phyloP scores from a whole-genome alignment of 1,140 invertebrate genomes.

The Paralvinella palmiformis region DNA sequence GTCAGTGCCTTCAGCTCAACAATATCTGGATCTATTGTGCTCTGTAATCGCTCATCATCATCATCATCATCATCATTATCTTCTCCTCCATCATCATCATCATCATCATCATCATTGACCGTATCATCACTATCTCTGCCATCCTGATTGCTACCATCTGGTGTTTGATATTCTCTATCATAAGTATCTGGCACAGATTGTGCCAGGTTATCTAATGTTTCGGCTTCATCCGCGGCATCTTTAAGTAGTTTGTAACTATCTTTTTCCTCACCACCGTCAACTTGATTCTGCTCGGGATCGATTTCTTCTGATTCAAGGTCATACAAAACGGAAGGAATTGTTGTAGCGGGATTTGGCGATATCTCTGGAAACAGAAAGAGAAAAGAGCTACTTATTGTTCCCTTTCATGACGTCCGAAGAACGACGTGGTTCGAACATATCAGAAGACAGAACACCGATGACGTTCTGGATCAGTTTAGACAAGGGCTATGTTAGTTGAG shows the following conservation, averaged over 20 bases:
- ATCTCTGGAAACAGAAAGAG: too few species aligned
- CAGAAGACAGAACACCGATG: too few species aligned
- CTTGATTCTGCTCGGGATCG: too few species aligned
- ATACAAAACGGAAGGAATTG: too few species aligned
- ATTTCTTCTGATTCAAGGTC: too few species aligned
- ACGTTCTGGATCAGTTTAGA: too few species aligned
- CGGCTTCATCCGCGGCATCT: not conserved
- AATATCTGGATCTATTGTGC: not conserved
- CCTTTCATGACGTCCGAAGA: too few species aligned
- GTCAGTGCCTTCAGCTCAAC: not conserved
- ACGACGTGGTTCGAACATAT: too few species aligned
- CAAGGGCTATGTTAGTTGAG: too few species aligned
- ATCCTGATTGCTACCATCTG: not conserved
- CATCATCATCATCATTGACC: not conserved
- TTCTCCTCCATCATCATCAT: not conserved
- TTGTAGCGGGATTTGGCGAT: too few species aligned
- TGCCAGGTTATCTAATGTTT: not conserved
- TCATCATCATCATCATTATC: not conserved
- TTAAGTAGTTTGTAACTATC: not conserved
- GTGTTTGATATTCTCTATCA: not conserved
- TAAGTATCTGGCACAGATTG: not conserved
- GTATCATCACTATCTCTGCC: not conserved
- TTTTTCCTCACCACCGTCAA: too few species aligned
- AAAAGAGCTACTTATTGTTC: too few species aligned
- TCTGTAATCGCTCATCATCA: not conserved